Evolutionary conservation across 2,888 invertebrate species (phyloP).

Genomic region (Parthenolecanium corni): DNA sequence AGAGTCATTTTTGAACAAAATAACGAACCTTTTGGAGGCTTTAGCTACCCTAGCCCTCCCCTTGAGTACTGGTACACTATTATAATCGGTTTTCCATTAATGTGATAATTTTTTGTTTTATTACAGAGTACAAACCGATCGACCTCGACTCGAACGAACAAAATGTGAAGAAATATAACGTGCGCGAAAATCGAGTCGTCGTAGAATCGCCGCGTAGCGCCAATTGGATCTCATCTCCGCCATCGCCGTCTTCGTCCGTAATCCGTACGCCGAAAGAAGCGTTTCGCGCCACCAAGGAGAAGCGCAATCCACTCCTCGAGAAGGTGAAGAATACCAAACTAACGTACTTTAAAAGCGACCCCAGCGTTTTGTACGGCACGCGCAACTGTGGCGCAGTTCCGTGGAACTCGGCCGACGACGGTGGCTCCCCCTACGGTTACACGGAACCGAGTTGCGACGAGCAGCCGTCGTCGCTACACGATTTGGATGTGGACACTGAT

Average conservation of each 20-base stretch:
- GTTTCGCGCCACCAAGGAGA: constrained; percentile 42
- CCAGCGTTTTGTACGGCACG: not conserved
- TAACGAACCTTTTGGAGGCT: no score
- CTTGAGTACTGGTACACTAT: no score
- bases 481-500: constrained; percentile 30
- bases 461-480: not conserved
- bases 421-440: not conserved
- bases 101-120: no score
- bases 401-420: not conserved
- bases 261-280: not conserved
- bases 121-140: not conserved
- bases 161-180: constrained; percentile 22
- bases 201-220: not conserved
- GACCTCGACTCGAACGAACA: constrained; percentile 14
- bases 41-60: no score
- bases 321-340: constrained; percentile 58
- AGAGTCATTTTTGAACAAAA: no score
- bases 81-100: no score
- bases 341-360: constrained; percentile 48
- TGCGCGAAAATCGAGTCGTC: constrained; percentile 13
- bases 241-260: not conserved
- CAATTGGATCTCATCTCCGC: not conserved
- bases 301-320: constrained; percentile 56
- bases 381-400: not conserved
- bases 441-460: constrained; percentile 2